phyloP scores from a whole-genome alignment of 2,113 vertebrate genomes.

The Ammodytes dubius region DNA sequence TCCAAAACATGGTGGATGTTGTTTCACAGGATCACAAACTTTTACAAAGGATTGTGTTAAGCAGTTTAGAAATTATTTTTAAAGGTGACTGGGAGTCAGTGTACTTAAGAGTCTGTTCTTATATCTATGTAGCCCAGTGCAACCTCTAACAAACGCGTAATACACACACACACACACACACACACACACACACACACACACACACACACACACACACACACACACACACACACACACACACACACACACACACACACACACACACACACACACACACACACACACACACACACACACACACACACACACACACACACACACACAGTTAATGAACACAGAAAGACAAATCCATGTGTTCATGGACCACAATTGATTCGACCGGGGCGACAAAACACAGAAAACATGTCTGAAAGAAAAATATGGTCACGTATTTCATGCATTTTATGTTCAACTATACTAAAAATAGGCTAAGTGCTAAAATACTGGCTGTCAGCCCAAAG shows the following conservation, averaged over 20 bases:
- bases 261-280: not conserved
- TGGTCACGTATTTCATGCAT: not conserved
- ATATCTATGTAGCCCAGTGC: not conserved
- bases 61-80: conserved; percentile 24
- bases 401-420: not conserved
- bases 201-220: not conserved
- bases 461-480: conserved; percentile 23
- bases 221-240: not conserved
- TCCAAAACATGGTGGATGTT: not conserved
- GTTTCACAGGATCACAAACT: conserved; percentile 24
- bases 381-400: conserved; percentile 32
- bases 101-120: conserved; percentile 28
- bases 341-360: not conserved
- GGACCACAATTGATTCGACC: not conserved
- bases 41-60: conserved; percentile 19
- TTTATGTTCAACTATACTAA: conserved; percentile 38
- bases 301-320: not conserved
- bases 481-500: conserved; percentile 46
- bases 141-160: no score
- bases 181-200: not conserved
- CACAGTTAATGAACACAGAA: not conserved
- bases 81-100: conserved; percentile 13
- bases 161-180: not conserved
- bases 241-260: not conserved
- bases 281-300: not conserved